These are phyloP conservation scores for Trichopria drosophilae DNA, from an alignment of 2,888 invertebrate species.

Conservation along the genomic window DNA sequence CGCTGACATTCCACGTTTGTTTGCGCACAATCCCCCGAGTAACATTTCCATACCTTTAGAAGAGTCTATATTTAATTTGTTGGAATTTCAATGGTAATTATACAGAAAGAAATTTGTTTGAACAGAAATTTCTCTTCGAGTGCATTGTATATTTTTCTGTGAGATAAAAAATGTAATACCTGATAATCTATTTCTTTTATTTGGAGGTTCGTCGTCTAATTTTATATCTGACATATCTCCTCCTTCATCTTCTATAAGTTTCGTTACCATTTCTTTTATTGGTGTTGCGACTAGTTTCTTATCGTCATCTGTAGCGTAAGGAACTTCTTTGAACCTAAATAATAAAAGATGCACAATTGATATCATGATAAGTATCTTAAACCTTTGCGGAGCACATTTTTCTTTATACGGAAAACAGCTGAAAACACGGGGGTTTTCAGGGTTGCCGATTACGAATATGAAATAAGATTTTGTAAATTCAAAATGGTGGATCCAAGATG, in stretches of 20 bases:
- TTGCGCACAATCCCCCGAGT: constrained; percentile 50
- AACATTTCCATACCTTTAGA: constrained; percentile 57
- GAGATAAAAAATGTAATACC: too few species aligned
- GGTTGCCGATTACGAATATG: too few species aligned
- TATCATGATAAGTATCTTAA: too few species aligned
- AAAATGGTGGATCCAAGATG: too few species aligned
- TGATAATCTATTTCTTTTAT: constrained; percentile 55
- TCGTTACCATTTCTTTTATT: constrained; percentile 56
- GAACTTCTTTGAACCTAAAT: constrained; percentile 58
- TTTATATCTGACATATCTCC: constrained; percentile 33
- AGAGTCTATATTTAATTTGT: constrained; percentile 3
- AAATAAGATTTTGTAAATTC: too few species aligned
- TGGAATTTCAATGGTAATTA: constrained; percentile 7
- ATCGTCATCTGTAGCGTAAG: constrained; percentile 58
- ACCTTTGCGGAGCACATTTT: too few species aligned
- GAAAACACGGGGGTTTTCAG: too few species aligned
- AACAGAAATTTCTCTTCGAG: too few species aligned
- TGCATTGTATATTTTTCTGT: neutral
- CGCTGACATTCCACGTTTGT: constrained; percentile 54
- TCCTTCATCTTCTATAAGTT: constrained; percentile 47
- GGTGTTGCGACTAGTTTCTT: constrained; percentile 52
- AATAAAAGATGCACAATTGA: too few species aligned
- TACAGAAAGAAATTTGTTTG: constrained; percentile 1
- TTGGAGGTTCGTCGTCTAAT: constrained; percentile 43
- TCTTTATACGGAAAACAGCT: too few species aligned